phyloP scores from a whole-genome alignment of 2,888 invertebrate species.

The Masnerella sp. region DNA sequence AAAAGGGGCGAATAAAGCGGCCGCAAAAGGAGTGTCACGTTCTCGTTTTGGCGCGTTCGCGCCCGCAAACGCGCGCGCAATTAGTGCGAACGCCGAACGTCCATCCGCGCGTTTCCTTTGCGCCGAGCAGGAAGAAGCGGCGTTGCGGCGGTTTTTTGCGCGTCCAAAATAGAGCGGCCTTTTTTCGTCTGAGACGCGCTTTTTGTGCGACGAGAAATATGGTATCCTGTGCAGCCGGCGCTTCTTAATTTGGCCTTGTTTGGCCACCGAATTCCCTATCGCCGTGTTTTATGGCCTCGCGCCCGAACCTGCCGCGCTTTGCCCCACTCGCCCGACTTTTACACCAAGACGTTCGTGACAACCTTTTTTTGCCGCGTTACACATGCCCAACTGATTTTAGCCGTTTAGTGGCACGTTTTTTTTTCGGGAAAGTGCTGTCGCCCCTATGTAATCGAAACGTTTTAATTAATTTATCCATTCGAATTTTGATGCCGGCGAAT shows the following conservation, averaged over 20 bases:
- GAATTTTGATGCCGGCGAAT: too few species aligned
- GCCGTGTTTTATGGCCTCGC: constrained; percentile 7
- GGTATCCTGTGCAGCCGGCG: constrained; percentile 42
- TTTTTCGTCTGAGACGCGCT: constrained; percentile 37
- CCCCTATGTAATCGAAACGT: too few species aligned
- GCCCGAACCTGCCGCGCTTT: too few species aligned
- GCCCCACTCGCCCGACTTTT: too few species aligned
- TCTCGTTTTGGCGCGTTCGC: constrained; percentile 38
- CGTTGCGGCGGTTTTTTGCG: constrained; percentile 26
- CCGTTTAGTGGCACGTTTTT: too few species aligned
- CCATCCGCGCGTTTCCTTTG: constrained; percentile 42
- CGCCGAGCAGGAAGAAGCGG: constrained; percentile 50
- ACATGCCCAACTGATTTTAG: too few species aligned
- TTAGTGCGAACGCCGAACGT: constrained; percentile 44
- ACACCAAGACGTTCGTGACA: too few species aligned
- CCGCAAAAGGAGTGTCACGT: constrained; percentile 26
- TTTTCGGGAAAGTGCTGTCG: too few species aligned
- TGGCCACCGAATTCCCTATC: constrained; percentile 23
- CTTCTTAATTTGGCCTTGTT: constrained; percentile 32
- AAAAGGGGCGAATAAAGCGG: constrained; percentile 18
- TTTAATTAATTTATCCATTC: too few species aligned
- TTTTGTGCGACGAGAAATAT: constrained; percentile 51
- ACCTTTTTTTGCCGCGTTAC: too few species aligned
- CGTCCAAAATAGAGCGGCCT: constrained; percentile 36
- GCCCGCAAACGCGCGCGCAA: constrained; percentile 40